phyloP scores from a whole-genome alignment of 2,797 vertebrate genomes.

The Anguilla pacifica region DNA sequence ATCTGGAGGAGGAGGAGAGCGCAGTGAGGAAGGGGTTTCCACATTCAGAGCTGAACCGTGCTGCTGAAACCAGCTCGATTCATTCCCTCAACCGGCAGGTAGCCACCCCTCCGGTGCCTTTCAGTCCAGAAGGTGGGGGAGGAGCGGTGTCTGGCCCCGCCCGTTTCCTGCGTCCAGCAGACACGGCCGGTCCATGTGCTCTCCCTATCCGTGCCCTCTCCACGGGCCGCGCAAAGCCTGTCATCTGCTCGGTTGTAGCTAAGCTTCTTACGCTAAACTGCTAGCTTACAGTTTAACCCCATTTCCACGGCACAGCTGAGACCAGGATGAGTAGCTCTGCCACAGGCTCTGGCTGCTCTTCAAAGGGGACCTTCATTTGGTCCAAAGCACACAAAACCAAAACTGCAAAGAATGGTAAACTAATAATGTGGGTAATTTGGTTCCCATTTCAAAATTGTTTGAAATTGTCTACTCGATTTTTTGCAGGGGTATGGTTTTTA shows the following conservation, averaged over 20 bases:
- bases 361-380: background rate
- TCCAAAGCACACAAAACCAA: background rate
- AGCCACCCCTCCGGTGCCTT: background rate
- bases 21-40: background rate
- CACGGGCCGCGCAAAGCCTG: background rate
- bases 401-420: background rate
- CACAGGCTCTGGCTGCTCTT: background rate
- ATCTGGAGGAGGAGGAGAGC: background rate
- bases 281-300: constrained; percentile 16
- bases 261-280: constrained; percentile 6
- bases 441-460: no score
- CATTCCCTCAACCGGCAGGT: background rate
- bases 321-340: background rate
- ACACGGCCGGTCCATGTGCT: background rate
- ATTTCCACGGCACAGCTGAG: background rate
- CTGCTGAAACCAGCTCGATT: background rate
- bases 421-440: no score
- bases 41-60: background rate
- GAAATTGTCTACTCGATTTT: background rate
- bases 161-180: background rate
- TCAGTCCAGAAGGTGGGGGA: background rate
- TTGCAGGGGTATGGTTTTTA: background rate
- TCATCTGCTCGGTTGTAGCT: background rate
- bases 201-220: background rate
- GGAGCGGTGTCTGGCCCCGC: background rate